Base-by-base conservation (phyloP, 2,113 vertebrate species). In the Pycnonotus jocosus region DNA sequence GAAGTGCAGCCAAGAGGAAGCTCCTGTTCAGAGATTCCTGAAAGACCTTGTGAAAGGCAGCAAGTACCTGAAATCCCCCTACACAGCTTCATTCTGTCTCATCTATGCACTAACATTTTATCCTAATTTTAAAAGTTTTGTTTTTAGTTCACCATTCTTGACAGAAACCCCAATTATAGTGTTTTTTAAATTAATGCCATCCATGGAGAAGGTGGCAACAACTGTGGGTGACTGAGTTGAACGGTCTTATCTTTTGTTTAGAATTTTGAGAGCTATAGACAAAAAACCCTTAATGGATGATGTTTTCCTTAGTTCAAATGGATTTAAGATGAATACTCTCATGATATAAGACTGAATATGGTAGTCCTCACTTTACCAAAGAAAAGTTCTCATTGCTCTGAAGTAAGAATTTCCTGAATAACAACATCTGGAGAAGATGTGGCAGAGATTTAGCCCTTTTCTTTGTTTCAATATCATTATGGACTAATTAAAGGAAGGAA, bases 401-500 rank as follows among this genome's bases (percentile, higher is more conserved):
- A 90, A 71, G n/a, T 53, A 83, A 77, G 37, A 62, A 88, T 61
- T 95, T 95, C 82, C 92, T 90, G 92, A 81, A 71, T 84, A 96
- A 93, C 31, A 92, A 77, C 65, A 94, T 78, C 82, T 93, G 82
- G 47, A 62, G 71, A 91, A 91, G 69, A 90, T n/a, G 68, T 58
- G 58, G 56, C 50, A 78, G 85, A 61, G 65, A 92, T 84, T 90
- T 62, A 86, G 48, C 31, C 35, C 30, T 79, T 45, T 28, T 70
- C 61, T 83, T 92, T 97, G 85, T 95, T 92, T 64, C 53, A 64
- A 8, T 77, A 65, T 70, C 58, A 74, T 90, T 96, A 90, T 57
- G 37, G 38, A 28, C 53, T 90, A 96, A 95, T 94, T 94, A 94
- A 90, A 93, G 93, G 90, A 95, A 93, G 88, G 95, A 97, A 96